phyloP scores from a whole-genome alignment of 2,113 vertebrate genomes.

The Podarcis cretensis region DNA sequence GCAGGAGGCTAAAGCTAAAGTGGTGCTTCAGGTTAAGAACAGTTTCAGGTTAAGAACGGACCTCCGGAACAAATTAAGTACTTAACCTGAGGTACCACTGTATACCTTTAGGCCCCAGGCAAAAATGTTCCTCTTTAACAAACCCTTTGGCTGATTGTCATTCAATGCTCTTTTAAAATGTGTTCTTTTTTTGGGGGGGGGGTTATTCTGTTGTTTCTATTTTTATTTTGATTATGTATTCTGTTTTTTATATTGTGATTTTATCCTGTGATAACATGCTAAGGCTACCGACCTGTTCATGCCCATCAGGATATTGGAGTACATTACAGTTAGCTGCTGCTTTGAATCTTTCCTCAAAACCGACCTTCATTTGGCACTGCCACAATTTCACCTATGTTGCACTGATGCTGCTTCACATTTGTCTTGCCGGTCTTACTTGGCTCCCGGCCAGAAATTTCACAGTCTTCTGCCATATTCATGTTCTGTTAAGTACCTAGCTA shows the following conservation, averaged over 20 bases:
- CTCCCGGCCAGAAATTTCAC: background rate
- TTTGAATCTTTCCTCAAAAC: background rate
- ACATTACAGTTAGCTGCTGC: background rate
- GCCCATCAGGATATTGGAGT: background rate
- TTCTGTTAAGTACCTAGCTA: background rate
- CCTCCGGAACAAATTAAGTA: too few relatives aligned
- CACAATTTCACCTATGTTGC: background rate
- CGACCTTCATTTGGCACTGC: background rate
- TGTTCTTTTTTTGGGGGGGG: too few relatives aligned
- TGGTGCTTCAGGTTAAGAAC: too few relatives aligned
- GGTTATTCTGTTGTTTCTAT: too few relatives aligned
- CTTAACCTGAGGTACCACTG: too few relatives aligned
- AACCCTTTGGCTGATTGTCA: too few relatives aligned
- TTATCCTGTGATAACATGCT: background rate
- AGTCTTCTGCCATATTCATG: background rate
- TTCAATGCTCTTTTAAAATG: too few relatives aligned
- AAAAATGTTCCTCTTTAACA: too few relatives aligned
- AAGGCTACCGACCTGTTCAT: background rate
- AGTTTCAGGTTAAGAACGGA: too few relatives aligned
- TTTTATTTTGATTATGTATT: too few relatives aligned
- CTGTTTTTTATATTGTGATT: background rate
- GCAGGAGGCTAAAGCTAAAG: too few relatives aligned
- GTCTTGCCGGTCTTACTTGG: background rate
- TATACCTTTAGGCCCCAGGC: too few relatives aligned
- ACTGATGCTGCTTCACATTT: background rate